Evolutionary conservation across 35 echinoderm and acorn worm genomes (phyloP), one percentile per base, ranked within the genome.

Genomic region (Lytechinus variegatus): DNA sequence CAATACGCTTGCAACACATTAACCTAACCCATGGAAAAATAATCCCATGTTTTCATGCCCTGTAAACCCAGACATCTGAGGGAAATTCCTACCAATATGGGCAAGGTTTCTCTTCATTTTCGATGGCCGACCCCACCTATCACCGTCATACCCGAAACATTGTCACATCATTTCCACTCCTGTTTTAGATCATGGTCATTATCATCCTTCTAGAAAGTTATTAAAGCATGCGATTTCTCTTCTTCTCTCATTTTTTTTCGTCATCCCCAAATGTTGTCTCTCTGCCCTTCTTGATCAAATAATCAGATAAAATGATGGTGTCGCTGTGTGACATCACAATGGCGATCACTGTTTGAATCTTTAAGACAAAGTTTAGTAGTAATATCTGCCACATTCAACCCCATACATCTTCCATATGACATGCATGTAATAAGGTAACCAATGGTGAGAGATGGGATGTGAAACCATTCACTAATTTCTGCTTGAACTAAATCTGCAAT

Each of bases 1-100:
- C 88, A 90, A 90, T 90, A 90, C 88, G 52, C 88, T 90, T 90
- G 88, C 52, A 44, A 90, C 88, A 90, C 88, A 90, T 90, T 90
- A 52, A 90, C 88, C 88, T 90, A 90, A 29, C 33, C 11, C 88
- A 90, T 90, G 52, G 52, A 54, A 9, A 90, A 90, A 90, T 90
- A 90, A 90, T 90, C 88, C 52, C 52, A 52, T 90, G 88, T 90
- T 90, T 90, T 90, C 52, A 11, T 90, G 88, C 29, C 88, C 88
- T 90, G 29, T 90, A 54, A 79, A 79, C 66, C 66, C 66, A 79
- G 19, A 79, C 66, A 79, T 79, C 14, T 79, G 66, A 24, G 66
- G 66, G 66, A 79, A 79, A 79, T 79, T 79, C 66, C 21, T 10
- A 24, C 6, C 19, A 16, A 79, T 79, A 79, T 79, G 5, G 6